Conservation (phyloP, 2,113 vertebrate species). For the Thunnus thynnus region DNA sequence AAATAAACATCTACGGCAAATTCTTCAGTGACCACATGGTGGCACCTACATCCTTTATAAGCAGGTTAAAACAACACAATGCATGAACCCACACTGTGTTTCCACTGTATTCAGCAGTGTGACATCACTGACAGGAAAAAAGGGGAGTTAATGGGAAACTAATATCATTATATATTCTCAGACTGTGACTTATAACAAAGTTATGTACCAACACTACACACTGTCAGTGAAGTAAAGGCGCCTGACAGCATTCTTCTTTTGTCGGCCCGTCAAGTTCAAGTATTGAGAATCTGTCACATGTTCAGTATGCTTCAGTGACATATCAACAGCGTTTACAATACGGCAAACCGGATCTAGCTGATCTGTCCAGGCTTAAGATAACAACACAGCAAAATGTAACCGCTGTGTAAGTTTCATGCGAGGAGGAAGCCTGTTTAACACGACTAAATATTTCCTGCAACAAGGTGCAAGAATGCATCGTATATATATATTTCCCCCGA, state of each 20-base stretch:
- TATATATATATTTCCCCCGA: too few relatives aligned
- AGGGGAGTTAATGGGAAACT: too few relatives aligned
- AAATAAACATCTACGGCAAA: too few relatives aligned
- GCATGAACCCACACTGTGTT: not conserved
- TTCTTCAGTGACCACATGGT: constrained; percentile 51
- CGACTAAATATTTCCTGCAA: not conserved
- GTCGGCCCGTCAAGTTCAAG: not conserved
- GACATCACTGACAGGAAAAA: not conserved
- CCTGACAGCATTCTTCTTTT: constrained; percentile 5
- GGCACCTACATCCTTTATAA: constrained; percentile 84
- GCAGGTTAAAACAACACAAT: constrained; percentile 2
- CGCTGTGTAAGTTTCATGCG: not conserved
- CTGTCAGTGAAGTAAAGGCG: not conserved
- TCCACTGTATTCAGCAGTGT: not conserved
- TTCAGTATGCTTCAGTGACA: too few relatives aligned
- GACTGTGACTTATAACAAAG: not conserved
- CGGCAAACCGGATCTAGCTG: not conserved
- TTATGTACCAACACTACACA: too few relatives aligned
- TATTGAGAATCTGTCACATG: not conserved
- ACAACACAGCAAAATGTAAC: not conserved
- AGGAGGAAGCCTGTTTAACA: not conserved
- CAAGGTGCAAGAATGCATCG: not conserved
- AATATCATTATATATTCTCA: too few relatives aligned
- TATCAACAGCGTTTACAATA: not conserved
- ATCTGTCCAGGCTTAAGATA: not conserved